A percentile compares a stretch with the other conserved stretches of the same genome.
Conservation (phyloP, 2,797 vertebrate species). For the Brachymystax lenok region DNA sequence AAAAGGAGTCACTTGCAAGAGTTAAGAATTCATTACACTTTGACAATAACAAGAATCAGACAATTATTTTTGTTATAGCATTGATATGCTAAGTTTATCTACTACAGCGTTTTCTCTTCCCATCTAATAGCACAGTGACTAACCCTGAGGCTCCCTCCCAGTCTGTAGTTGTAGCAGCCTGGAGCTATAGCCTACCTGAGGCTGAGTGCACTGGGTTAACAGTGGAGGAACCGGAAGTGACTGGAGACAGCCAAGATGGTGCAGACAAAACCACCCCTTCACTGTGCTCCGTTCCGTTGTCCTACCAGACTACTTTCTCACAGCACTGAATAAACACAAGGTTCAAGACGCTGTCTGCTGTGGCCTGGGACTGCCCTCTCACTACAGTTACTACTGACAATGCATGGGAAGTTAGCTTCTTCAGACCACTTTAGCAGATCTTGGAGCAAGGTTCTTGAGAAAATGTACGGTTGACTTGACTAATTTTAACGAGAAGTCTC, state of each 20-base stretch:
- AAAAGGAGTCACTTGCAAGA: not conserved
- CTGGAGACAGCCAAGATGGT: constrained; percentile 71
- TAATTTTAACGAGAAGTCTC: not conserved
- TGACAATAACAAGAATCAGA: not conserved
- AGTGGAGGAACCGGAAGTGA: constrained; percentile 63
- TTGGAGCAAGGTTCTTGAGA: not conserved
- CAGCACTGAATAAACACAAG: constrained; percentile 48
- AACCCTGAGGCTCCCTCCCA: not conserved
- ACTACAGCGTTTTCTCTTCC: not conserved
- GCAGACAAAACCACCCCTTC: constrained; percentile 62
- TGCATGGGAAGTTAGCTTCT: constrained; percentile 11
- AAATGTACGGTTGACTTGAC: no score
- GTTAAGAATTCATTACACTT: not conserved
- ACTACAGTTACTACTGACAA: constrained; percentile 46
- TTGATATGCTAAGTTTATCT: not conserved
- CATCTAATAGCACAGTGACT: not conserved
- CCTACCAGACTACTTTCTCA: constrained; percentile 24
- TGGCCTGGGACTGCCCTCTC: constrained; percentile 58
- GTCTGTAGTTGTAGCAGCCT: not conserved
- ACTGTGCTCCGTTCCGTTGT: constrained; percentile 34
- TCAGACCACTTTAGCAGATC: not conserved
- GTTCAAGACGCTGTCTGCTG: constrained; percentile 61
- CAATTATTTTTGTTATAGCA: not conserved
- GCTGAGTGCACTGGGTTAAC: constrained; percentile 49
- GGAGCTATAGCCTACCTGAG: constrained; percentile 45